Evolutionary conservation across 2,888 invertebrate genomes (phyloP), one percentile per base, ranked within the genome.

Genomic region (Drosophila emarginata): DNA sequence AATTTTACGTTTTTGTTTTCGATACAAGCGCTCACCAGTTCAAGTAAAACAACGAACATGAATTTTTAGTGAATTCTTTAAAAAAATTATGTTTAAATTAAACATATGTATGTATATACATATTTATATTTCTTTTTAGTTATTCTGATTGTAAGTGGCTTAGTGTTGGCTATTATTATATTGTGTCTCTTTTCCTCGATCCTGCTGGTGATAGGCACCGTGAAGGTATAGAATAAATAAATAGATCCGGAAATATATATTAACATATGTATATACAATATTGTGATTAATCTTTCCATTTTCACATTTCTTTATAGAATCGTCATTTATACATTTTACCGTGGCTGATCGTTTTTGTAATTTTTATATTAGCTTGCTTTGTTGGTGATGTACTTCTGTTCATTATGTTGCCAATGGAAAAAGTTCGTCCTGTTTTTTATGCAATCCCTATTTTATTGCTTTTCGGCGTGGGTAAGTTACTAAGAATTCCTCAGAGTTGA

Each of bases 311-410:
- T 66, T 37, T 21, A 7, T 12, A 90, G 90, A 88, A 90, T 77
- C 83, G 89, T n/a, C 90, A 90, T 62, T 68, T 90, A 66, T 67
- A 89, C 77, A 51, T 90, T 53, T 50, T 89, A 58, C 90, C 90
- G 1, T 90, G 90, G 90, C 68, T 90, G 28, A 76, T 90, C 36
- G 88, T 87, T 58, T 78, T 82, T 36, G 85, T 79, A 39, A 37
- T 89, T 12, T 66, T 68, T 3, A 62, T 87, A 9, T 1, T 32
- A 7, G 9, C 1, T 32, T 32, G 11, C 1, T 9, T 11, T n/a
- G n/a, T n/a, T n/a, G n/a, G n/a, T n/a, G n/a, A n/a, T n/a, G n/a
- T n/a, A n/a, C n/a, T n/a, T n/a, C n/a, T n/a, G n/a, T n/a, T n/a
- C n/a, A n/a, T n/a, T n/a, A n/a, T n/a, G n/a, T n/a, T n/a, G n/a